Evolutionary conservation across 1,140 invertebrate genomes (phyloP), one percentile per base, ranked within the genome.

Genomic region (Meteorus sp.): DNA sequence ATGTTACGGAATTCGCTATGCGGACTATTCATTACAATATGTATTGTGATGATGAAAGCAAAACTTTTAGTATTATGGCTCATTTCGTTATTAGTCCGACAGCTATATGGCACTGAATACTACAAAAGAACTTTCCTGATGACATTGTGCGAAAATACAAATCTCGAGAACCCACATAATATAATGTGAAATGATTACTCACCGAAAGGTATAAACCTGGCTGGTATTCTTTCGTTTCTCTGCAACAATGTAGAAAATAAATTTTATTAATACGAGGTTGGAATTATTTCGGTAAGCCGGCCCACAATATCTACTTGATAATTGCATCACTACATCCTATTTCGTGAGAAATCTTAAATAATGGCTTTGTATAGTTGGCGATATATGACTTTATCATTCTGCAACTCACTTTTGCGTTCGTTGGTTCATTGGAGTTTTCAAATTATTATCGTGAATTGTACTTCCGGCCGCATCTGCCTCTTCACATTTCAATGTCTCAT

Each of bases 381-480:
- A 17, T 29, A 22, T 25, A 35, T 19, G 33, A 35, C 43, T 25
- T 56, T 60, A 62, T 55, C 66, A 62, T 53, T 51, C 59, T 66
- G 62, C 53, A 60, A 70, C 52, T 19, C 74, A 78, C 76, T 71
- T 74, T 50, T 69, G 68, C 59, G 72, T 68, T 52, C 75, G 85
- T 71, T 87, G 86, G 65, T 88, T 88, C 55, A 87, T 82, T 29
- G 86, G 85, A 63, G 83, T 82, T 70, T 89, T 85, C 13, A 88
- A 81, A 1, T 86, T 88, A 68, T 87, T 88, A 66, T 91, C 89
- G 67, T 91, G 89, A 62, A 92, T 89, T 65, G 87, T 86, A 56
- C 91, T 89, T 80, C 90, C 86, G 37, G 83, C 84, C 7, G 87
- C 84, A 63, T 86, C 83, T 60, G 88, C 84, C 73, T 87, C 85